Base-by-base conservation (phyloP, 2,888 invertebrate genomes). In the Cyrtodaria siliqua region DNA sequence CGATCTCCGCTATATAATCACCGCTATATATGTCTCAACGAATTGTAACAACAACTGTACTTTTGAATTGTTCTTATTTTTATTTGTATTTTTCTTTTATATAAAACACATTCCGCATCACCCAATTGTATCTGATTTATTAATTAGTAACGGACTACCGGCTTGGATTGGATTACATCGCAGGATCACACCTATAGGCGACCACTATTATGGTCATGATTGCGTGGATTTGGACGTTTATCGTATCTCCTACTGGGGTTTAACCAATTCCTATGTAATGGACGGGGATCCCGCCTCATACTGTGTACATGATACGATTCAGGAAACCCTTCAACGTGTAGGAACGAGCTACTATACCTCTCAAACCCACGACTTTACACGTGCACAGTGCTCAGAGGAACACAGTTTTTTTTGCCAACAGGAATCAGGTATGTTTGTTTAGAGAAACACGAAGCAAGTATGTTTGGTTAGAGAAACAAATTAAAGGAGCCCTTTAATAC, bases 81-180 rank as follows among this genome's bases (percentile, higher is more conserved):
- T n/a, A n/a, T n/a, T n/a, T n/a, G n/a, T n/a, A n/a, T n/a, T n/a
- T n/a, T n/a, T n/a, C n/a, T n/a, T n/a, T n/a, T n/a, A n/a, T n/a
- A n/a, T n/a, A n/a, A n/a, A n/a, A n/a, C n/a, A n/a, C n/a, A n/a
- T n/a, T n/a, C n/a, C n/a, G n/a, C n/a, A n/a, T n/a, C n/a, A n/a
- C n/a, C n/a, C n/a, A n/a, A n/a, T n/a, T n/a, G n/a, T n/a, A n/a
- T n/a, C n/a, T n/a, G n/a, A n/a, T n/a, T n/a, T n/a, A n/a, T n/a
- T n/a, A n/a, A n/a, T n/a, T 47, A 76, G 76, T 8, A 76, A 70
- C 53, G 76, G 76, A n/a, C 66, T 53, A 0, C 42, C 50, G 20
- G 60, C 64, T 6, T 76, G 76, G 76, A 67, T 76, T n/a, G 52
- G 57, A 33, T 26, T 76, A 12, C 76, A 76, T 38, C 49, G 76